Conservation (phyloP, 2,888 invertebrate genomes). For the Pristionchus exspectatus region DNA sequence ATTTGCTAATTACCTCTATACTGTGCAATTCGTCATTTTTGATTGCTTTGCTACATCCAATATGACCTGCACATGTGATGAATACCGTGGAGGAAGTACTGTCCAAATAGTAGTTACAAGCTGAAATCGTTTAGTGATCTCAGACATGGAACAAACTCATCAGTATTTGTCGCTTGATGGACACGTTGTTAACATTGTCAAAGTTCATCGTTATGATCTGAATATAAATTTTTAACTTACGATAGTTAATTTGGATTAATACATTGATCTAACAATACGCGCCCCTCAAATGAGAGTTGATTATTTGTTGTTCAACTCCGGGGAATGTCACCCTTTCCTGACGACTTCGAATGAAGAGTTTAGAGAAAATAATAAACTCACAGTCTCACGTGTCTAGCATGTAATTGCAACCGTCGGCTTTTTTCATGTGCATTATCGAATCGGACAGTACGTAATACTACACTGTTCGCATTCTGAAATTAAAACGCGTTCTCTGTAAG, state of each 20-base stretch:
- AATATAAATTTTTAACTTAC: background rate
- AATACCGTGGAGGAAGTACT: background rate
- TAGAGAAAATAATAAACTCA: background rate
- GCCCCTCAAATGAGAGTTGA: background rate
- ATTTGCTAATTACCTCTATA: background rate
- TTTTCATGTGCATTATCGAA: constrained; percentile 15
- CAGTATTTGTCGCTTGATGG: background rate
- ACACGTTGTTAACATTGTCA: background rate
- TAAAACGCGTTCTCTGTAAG: too few species aligned
- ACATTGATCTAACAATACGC: background rate
- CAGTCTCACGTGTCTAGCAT: background rate
- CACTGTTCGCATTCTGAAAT: background rate
- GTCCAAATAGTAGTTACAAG: background rate
- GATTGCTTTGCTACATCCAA: background rate
- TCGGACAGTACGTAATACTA: background rate
- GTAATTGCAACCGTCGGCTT: background rate
- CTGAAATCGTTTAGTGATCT: background rate
- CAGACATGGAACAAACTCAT: background rate
- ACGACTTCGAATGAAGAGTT: background rate
- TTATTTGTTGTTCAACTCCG: background rate
- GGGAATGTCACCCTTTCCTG: background rate
- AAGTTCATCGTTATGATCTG: background rate
- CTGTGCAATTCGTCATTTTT: background rate
- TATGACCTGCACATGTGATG: background rate
- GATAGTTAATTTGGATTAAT: background rate